phyloP scores from a whole-genome alignment of 2,113 vertebrate species.

The Grallaria varia region DNA sequence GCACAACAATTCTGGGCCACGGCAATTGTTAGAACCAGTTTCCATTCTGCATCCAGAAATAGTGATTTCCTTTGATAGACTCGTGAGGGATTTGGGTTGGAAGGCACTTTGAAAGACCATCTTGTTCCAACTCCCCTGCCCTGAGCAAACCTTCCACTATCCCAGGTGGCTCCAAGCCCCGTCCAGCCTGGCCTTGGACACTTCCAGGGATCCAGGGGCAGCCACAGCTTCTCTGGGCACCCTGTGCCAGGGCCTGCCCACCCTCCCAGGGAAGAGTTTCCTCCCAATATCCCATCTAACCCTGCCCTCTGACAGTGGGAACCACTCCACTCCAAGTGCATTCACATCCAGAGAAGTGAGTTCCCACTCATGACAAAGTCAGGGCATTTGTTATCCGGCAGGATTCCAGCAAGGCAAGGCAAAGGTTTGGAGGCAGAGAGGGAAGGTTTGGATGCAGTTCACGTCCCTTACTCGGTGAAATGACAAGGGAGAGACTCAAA shows the following conservation, averaged over 20 bases:
- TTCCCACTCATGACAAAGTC: background rate
- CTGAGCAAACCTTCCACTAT: background rate
- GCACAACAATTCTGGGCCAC: background rate
- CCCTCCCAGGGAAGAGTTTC: background rate
- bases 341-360: background rate
- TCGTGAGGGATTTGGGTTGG: background rate
- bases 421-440: background rate
- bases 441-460: conserved; percentile 7
- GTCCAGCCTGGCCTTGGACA: background rate
- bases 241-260: background rate
- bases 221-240: background rate
- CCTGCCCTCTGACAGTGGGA: background rate
- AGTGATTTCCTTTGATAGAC: background rate
- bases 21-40: background rate
- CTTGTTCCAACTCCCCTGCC: background rate
- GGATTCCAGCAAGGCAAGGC: background rate
- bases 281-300: background rate
- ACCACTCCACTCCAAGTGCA: background rate
- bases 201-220: background rate
- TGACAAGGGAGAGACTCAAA: conserved; percentile 1
- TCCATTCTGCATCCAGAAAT: background rate
- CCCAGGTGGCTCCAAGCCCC: background rate
- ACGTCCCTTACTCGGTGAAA: background rate
- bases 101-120: background rate
- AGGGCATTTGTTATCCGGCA: background rate